phyloP scores from a whole-genome alignment of 1,140 invertebrate genomes.

The Sinonovacula constricta region DNA sequence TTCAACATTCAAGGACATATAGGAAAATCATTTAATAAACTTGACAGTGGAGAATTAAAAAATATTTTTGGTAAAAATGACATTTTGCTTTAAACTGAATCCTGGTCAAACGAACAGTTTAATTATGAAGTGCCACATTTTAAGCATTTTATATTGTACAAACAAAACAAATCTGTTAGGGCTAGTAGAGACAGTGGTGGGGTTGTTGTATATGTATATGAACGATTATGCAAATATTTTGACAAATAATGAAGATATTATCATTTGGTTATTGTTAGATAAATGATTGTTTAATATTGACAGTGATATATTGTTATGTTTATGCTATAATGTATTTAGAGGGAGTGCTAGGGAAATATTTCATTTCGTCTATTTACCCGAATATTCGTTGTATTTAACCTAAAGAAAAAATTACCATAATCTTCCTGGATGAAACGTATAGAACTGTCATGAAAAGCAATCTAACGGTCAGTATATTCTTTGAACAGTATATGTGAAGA shows the following conservation, averaged over 20 bases:
- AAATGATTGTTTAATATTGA: neutral
- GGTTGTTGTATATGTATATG: neutral
- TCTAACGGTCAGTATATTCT: no score
- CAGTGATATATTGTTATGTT: no score
- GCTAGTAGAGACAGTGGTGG: conserved; percentile 3
- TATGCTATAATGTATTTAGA: no score
- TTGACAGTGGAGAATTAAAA: neutral
- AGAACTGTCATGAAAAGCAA: no score
- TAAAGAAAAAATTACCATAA: no score
- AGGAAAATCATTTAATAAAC: no score
- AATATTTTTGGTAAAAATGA: neutral
- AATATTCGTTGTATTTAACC: no score
- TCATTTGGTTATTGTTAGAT: no score
- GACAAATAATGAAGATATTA: neutral
- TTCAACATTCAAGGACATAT: neutral
- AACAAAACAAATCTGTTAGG: neutral
- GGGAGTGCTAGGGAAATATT: neutral
- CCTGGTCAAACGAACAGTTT: conserved; percentile 4
- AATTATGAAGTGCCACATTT: neutral
- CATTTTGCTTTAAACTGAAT: conserved; percentile 1
- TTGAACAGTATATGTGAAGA: no score
- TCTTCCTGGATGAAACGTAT: no score
- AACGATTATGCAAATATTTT: neutral
- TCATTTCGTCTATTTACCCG: no score
- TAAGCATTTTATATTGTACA: neutral